phyloP scores from a whole-genome alignment of 2,888 invertebrate genomes.

The Morpho helenor region DNA sequence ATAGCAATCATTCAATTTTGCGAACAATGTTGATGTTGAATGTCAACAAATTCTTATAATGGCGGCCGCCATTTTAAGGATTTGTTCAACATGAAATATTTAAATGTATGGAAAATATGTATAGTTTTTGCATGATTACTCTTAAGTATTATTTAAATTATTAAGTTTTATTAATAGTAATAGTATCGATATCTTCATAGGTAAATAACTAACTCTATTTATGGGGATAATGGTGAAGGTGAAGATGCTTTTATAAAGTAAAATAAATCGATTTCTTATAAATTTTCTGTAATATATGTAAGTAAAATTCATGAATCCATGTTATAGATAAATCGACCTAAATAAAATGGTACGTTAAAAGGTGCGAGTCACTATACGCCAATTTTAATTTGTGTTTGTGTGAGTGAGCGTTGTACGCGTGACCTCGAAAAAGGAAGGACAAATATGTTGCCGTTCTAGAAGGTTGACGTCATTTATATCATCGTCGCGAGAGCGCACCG shows the following conservation, averaged over 20 bases:
- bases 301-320: neutral
- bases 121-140: constrained; percentile 24
- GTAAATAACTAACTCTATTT: neutral
- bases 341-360: constrained; percentile 32
- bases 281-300: too few species aligned
- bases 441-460: constrained; percentile 67
- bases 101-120: constrained; percentile 24
- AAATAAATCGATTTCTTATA: neutral
- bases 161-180: neutral
- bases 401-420: constrained; percentile 63
- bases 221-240: neutral
- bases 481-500: constrained; percentile 56
- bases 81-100: constrained; percentile 5
- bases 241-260: neutral
- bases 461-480: constrained; percentile 71
- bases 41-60: constrained; percentile 36
- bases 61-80: constrained; percentile 38
- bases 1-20: constrained; percentile 13
- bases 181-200: neutral
- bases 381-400: constrained; percentile 47
- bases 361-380: constrained; percentile 33
- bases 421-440: constrained; percentile 70
- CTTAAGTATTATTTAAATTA: constrained; percentile 8
- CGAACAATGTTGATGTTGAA: constrained; percentile 12
- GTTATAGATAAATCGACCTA: constrained; percentile 10